These are phyloP conservation scores for Pteronura brasiliensis DNA, from an alignment of 2,113 vertebrate species.

Conservation along the genomic window DNA sequence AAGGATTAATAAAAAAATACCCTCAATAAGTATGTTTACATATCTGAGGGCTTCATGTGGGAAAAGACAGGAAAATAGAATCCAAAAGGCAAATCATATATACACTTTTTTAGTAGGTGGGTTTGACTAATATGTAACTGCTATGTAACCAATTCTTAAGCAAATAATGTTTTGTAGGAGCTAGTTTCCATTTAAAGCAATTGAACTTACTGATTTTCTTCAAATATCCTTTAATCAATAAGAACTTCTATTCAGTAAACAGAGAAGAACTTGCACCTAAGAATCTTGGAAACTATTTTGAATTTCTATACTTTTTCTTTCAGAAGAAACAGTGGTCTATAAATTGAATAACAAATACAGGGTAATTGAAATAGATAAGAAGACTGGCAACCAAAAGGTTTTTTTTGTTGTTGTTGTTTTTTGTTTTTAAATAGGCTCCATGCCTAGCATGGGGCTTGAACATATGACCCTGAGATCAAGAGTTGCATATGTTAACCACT, in stretches of 20 bases:
- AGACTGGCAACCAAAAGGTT: background rate
- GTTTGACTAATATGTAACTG: background rate
- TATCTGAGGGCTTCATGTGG: background rate
- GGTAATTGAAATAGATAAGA: background rate
- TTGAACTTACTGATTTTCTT: background rate
- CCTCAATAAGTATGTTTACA: background rate
- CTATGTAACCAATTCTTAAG: background rate
- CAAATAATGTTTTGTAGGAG: background rate
- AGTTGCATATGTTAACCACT: background rate
- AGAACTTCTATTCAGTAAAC: background rate
- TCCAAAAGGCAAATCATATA: background rate
- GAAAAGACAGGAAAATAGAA: background rate
- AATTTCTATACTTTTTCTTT: background rate
- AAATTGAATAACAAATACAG: background rate
- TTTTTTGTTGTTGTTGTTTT: background rate
- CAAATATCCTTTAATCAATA: background rate
- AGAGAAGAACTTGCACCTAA: background rate
- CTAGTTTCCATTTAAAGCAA: background rate
- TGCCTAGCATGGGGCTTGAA: background rate
- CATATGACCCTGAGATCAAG: background rate
- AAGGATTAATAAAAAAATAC: background rate
- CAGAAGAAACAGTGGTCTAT: background rate
- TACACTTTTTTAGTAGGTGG: background rate
- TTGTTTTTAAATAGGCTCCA: background rate
- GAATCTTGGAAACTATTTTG: constrained; percentile 2